Evolutionary conservation across 2,797 vertebrate species (phyloP).

Genomic region (Chromobotia macracanthus): DNA sequence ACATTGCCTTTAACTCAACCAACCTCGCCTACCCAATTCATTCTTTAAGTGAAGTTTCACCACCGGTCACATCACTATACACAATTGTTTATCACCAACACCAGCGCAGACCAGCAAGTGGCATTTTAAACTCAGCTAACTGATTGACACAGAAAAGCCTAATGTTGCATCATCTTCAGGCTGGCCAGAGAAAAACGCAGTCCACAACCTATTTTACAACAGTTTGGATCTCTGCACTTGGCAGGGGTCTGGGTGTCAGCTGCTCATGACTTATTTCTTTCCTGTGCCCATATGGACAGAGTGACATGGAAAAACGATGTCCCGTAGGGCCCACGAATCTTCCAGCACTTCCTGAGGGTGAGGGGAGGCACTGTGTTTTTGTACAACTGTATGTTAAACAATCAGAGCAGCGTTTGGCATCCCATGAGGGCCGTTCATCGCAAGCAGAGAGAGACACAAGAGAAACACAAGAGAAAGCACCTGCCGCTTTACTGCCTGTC

Average conservation of each 20-base stretch:
- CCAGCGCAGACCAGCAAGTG: conserved; percentile 6
- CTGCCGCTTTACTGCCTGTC: conserved; percentile 66
- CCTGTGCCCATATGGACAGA: conserved; percentile 75
- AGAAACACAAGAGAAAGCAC: conserved; percentile 67
- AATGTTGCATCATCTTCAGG: conserved; percentile 51
- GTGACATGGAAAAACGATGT: conserved; percentile 67
- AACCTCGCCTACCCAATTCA: conserved; percentile 12
- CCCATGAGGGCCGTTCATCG: conserved; percentile 70
- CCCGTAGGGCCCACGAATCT: conserved; percentile 62
- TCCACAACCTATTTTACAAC: conserved; percentile 10
- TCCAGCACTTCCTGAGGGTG: conserved; percentile 60
- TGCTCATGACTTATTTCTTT: conserved; percentile 78
- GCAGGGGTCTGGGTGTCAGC: conserved; percentile 67
- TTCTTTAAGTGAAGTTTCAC: conserved; percentile 19
- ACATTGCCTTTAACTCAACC: conserved; percentile 21
- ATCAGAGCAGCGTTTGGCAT: conserved; percentile 77
- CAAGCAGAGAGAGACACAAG: conserved; percentile 21
- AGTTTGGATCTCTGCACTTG: conserved; percentile 44
- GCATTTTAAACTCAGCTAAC: conserved; percentile 14
- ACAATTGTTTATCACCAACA: neutral
- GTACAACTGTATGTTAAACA: conserved; percentile 81
- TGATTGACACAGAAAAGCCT: conserved; percentile 44
- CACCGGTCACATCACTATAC: neutral
- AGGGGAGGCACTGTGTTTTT: conserved; percentile 50
- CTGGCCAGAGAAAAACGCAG: conserved; percentile 3